Evolutionary conservation across 2,113 vertebrate genomes (phyloP).

Genomic region (Phaetusa simplex): DNA sequence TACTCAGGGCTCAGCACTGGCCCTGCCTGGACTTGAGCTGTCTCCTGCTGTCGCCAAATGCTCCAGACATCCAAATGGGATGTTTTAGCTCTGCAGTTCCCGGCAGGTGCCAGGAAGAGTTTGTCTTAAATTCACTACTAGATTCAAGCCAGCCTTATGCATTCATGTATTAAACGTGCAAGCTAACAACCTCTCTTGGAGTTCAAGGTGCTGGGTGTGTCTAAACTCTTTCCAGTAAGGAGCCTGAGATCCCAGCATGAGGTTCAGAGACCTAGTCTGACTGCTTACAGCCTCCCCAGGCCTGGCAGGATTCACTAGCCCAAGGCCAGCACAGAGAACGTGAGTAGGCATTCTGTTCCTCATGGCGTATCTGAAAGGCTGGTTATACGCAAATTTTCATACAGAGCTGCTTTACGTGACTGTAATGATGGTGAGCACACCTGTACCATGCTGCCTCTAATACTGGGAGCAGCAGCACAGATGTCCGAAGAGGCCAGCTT

Average conservation of each 20-base stretch:
- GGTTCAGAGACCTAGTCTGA: neutral
- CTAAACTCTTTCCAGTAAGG: neutral
- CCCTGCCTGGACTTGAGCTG: neutral
- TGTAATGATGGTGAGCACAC: neutral
- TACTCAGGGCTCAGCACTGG: accelerated
- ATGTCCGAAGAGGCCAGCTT: neutral
- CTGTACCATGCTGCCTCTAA: accelerated
- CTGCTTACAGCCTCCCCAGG: neutral
- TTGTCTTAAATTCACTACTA: neutral
- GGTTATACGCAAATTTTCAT: neutral
- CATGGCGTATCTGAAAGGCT: neutral
- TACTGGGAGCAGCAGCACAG: neutral
- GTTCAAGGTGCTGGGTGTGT: neutral
- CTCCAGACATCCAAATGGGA: neutral
- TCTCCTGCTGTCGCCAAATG: neutral
- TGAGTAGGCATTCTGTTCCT: neutral
- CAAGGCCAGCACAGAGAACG: neutral
- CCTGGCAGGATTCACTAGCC: neutral
- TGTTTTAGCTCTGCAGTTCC: neutral
- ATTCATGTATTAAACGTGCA: neutral
- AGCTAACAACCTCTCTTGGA: neutral
- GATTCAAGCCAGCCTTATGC: neutral
- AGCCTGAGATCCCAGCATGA: neutral
- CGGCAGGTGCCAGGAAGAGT: neutral
- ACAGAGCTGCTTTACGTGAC: neutral